A percentile compares a stretch with the other conserved stretches of the same genome.
Evolutionary conservation across 2,113 vertebrate genomes (phyloP).

Genomic region (Rhizomys pruinosus): DNA sequence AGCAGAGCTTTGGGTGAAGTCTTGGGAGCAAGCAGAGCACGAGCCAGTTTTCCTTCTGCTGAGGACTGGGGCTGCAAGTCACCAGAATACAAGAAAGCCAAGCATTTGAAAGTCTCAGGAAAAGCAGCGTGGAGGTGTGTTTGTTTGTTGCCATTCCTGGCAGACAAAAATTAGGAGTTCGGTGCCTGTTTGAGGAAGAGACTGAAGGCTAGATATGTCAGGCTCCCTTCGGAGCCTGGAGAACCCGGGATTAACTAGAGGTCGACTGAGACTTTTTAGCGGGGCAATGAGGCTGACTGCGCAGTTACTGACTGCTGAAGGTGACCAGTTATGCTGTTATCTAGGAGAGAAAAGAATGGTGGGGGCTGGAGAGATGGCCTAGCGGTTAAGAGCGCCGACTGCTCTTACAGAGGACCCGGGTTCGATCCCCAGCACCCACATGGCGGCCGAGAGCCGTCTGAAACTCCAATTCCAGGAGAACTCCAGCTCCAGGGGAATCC

Average conservation of each 20-base stretch:
- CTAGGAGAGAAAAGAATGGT: background rate
- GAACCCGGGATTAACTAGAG: background rate
- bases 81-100: background rate
- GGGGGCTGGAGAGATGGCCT: too few species aligned
- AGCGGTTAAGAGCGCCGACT: too few species aligned
- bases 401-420: too few species aligned
- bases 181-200: background rate
- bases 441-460: too few species aligned
- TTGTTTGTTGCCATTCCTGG: background rate
- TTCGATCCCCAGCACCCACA: too few species aligned
- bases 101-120: slow-evolving; percentile 24
- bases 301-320: background rate
- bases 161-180: slow-evolving; percentile 20
- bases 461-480: too few species aligned
- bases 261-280: background rate
- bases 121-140: background rate
- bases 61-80: background rate
- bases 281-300: too few species aligned
- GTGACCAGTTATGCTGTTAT: background rate
- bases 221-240: background rate
- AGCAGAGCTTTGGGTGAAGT: background rate
- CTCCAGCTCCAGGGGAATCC: too few species aligned
- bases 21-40: background rate
- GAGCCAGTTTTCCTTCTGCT: background rate
- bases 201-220: too few species aligned